Conservation (phyloP, 1,140 invertebrate species). For the Periplaneta americana region DNA sequence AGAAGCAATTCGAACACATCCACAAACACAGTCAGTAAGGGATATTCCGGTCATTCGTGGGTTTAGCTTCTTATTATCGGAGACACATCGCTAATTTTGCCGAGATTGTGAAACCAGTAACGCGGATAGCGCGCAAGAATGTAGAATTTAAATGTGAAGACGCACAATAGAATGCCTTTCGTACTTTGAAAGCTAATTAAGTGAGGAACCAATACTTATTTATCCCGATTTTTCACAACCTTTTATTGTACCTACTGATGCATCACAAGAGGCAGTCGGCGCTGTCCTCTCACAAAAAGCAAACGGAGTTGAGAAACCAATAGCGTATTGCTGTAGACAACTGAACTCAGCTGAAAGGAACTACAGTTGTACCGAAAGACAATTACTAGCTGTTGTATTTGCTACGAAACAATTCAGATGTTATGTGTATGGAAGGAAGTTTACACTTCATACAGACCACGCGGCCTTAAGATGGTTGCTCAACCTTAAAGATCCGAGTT, state of each 20-base stretch:
- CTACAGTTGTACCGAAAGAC: background rate
- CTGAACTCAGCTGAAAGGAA: background rate
- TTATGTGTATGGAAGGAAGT: background rate
- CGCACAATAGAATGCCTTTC: background rate
- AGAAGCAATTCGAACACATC: constrained; percentile 15
- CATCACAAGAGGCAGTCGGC: background rate
- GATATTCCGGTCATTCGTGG: no score
- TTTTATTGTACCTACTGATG: background rate
- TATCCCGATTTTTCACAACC: background rate
- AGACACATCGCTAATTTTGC: background rate
- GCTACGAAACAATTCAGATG: background rate
- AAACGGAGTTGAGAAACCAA: background rate
- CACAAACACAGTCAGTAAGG: background rate
- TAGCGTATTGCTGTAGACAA: background rate
- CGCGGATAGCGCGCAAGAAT: background rate
- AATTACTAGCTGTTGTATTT: background rate
- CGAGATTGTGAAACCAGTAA: background rate
- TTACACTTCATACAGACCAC: background rate
- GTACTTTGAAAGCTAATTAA: background rate
- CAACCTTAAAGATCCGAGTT: background rate
- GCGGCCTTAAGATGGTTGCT: background rate
- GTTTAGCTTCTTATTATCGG: background rate
- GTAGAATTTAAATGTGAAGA: background rate
- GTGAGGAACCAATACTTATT: background rate
- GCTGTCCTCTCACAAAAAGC: background rate